Percentiles rank a stretch among this genome's conserved stretches.
Conservation (phyloP, 2,113 vertebrate genomes). For the crab-eating macaque (Macaca fascicularis) region T2T-MFA8v1.1 NC_088375.1:110595501-110596000, state of each 20-base stretch:
- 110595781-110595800: not conserved
- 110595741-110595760: slow-evolving; percentile 26
- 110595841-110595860: not conserved
- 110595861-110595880: not conserved
- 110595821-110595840: not conserved
- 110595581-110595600: not conserved
- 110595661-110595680: not conserved
- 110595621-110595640: not conserved
- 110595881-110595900: not conserved
- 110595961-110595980: not conserved
- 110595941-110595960: not conserved
- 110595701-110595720: not conserved
- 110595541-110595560: slow-evolving; percentile 39
- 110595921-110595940: not conserved
- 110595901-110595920: not conserved
- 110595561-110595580: not conserved
- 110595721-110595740: not conserved
- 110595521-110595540: slow-evolving; percentile 27
- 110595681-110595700: not conserved
- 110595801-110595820: slow-evolving; percentile 15
- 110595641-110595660: not conserved
- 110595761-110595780: not conserved
- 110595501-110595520: slow-evolving; percentile 27
- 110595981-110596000: not conserved
- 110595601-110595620: not conserved